Conservation (phyloP, 1,140 invertebrate species). For the Heliconius melpomene region DNA sequence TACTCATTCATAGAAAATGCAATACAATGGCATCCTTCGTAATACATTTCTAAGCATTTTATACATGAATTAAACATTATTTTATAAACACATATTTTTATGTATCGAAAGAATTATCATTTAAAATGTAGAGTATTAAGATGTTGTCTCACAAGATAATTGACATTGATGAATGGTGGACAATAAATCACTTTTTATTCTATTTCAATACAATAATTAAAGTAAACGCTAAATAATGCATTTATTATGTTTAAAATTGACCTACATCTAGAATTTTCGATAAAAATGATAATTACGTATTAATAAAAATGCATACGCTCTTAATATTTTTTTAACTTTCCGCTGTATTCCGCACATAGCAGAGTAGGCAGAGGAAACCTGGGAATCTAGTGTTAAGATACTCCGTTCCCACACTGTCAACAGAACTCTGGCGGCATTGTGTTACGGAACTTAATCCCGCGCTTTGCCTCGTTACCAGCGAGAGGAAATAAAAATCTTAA, state of each 20-base stretch:
- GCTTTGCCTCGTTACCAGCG: too few relatives aligned
- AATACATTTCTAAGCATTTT: not conserved
- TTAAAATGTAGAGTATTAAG: not conserved
- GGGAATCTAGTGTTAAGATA: too few relatives aligned
- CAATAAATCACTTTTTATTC: not conserved
- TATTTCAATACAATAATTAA: not conserved
- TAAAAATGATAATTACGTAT: too few relatives aligned
- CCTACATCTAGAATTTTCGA: too few relatives aligned
- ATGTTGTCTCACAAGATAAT: not conserved
- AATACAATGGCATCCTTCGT: not conserved
- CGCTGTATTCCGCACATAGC: too few relatives aligned
- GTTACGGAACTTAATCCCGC: too few relatives aligned
- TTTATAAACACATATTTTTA: not conserved
- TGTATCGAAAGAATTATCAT: not conserved
- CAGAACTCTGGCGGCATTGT: too few relatives aligned
- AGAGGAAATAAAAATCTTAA: too few relatives aligned
- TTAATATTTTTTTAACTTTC: too few relatives aligned
- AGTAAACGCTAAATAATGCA: not conserved
- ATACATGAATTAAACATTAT: not conserved
- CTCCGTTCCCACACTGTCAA: not conserved
- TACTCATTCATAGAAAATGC: too few relatives aligned
- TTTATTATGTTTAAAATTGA: not conserved
- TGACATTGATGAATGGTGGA: conserved; percentile 3
- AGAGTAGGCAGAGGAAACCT: too few relatives aligned
- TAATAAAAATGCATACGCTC: too few relatives aligned